Base-by-base conservation (phyloP, 2,888 invertebrate species). In the Nysson spinosus region DNA sequence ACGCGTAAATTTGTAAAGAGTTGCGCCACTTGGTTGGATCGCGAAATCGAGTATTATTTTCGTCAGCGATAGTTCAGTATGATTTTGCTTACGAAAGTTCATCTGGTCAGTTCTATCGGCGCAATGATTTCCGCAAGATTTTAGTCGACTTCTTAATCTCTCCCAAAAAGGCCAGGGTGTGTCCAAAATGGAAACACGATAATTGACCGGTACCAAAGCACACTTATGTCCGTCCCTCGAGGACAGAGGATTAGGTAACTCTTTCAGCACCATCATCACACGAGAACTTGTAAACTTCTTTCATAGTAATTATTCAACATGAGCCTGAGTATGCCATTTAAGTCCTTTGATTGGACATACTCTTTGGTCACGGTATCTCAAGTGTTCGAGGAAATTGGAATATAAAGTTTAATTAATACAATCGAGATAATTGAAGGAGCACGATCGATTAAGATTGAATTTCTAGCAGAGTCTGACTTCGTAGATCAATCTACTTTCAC, bases 111-210 rank as follows among this genome's bases (percentile, higher is more conserved):
- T 32, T 28, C 49, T 24, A 28, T 22, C 14, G 22, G 49, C 14
- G 34, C 51, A 32, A 40, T 34, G 46, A 37, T 34, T 42, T 56
- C 43, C 16, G 32, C 43, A 4, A 20, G 52, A 16, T 24, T 9
- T n/a, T 12, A 34, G 44, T 16, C 51, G 2, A 34, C 42, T 49
- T 54, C 49, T 50, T 62, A 26, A 22, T 47, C 39, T 37, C 30
- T 16, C 7, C 34, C 43, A 62, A 65, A 62, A 65, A 44, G 55
- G 55, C 32, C 11, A 19, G 40, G 62, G 55, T 39, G 63, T 49
- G 62, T 49, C 32, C 54, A 43, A 62, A 54, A 54, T 54, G 62
- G 54, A 62, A 64, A 62, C 47, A 32, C 37, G 54, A 43, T 64
- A 64, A 54, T 64, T 44, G 62, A 54, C 62, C 54, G 54, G 61